Evolutionary conservation across 2,888 invertebrate genomes (phyloP), one percentile per base, ranked within the genome.

Genomic region (Argynnis bischoffii): DNA sequence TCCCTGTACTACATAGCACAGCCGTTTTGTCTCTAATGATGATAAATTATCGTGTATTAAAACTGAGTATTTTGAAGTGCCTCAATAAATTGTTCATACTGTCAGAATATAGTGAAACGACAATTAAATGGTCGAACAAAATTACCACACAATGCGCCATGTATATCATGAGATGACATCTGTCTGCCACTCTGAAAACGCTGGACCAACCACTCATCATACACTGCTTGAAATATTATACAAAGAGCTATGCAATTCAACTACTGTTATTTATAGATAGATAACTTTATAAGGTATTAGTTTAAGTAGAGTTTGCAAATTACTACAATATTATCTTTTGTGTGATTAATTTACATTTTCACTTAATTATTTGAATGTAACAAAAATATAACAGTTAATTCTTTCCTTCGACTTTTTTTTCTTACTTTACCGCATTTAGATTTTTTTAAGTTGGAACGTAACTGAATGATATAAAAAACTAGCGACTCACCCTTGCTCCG

Each of bases 111-210:
- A 85, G 84, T 84, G 86, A 81, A 82, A 84, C 80, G 86, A 89
- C 87, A 92, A 92, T 92, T 92, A 92, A 89, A 87, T 83, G 86
- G 79, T 77, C 79, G 79, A 79, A 82, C 83, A 78, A 83, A 86
- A 91, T 92, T 90, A 90, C 90, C 90, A 91, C 90, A 92, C 90
- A 92, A 90, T 91, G 87, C 86, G 88, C 79, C 76, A 83, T 82
- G 87, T 91, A 88, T 88, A 89, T 90, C 89, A 88, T 86, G 80
- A 82, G 85, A 90, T 90, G 92, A 89, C 90, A 84, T 80, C 77
- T 79, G 81, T 78, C 80, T 77, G 80, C 82, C 84, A 81, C 81
- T 79, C 79, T 77, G 79, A 73, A 75, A 76, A 76, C 77, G 76
- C 78, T 77, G 76, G 74, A 70, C 81, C 79, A 83, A 75, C 81